Base-by-base conservation (phyloP, 2,888 invertebrate genomes). In the Adelognathus sp. region DNA sequence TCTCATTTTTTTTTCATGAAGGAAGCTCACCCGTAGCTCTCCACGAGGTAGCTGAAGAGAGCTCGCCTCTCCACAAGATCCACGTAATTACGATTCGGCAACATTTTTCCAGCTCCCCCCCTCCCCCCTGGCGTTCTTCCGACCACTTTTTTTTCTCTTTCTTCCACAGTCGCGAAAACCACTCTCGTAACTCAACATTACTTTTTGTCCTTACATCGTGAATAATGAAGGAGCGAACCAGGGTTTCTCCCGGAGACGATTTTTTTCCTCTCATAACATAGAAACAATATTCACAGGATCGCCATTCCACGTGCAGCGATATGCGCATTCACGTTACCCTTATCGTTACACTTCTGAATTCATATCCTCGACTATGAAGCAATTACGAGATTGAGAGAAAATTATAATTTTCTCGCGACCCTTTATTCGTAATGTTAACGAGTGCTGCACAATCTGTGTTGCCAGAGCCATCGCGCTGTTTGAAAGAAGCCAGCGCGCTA, bases 11-110 rank as follows among this genome's bases (percentile, higher is more conserved):
- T 46, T 58, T 54, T 74, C 66, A 69, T 71, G 16, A 60, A 71
- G 54, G 66, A 69, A 27, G 36, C 69, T 50, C 54, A 58, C 69
- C 73, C 69, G 60, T 61, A 52, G 58, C 60, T 56, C 63, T 73
- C 63, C 46, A 21, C 36, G 41, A 52, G 61, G 74, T 36, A 66
- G 70, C 66, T 79, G 70, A 71, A 79, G 70, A 79, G 79, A 74
- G 60, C 74, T 66, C 54, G 61, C 66, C 70, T 74, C 79, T 74
- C 56, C 79, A 74, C 64, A 75, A 52, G 58, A 79, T 81, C 81
- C 78, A 77, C 75, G 79, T 81, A 81, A 81, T 82, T 82, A 82
- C 69, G 63, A 82, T 81, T 82, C 80, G 70, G 76, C 73, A 71
- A 74, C 74, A 70, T 79, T 79, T 71, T 16, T 21, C 46, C 16